A percentile compares a stretch with the other conserved stretches of the same genome.
Conservation (phyloP, 2,113 vertebrate species). For the Rhabdomys dilectus region DNA sequence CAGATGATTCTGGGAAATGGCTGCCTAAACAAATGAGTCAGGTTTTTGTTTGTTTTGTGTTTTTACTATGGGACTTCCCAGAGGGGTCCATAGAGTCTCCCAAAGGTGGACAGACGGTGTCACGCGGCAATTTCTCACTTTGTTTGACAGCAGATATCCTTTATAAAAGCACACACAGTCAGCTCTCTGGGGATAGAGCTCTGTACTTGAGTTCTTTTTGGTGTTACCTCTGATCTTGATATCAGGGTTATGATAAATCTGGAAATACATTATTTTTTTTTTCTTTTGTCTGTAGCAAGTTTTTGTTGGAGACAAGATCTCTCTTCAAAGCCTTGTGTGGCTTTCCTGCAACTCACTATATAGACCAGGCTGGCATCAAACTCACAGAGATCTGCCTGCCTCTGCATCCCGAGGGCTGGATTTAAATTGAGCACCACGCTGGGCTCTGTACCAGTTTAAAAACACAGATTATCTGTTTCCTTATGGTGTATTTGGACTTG, state of each 20-base stretch:
- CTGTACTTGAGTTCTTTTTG: background rate
- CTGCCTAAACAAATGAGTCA: background rate
- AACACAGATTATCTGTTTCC: background rate
- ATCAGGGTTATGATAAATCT: conserved; percentile 38
- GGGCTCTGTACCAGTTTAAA: background rate
- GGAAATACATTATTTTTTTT: background rate
- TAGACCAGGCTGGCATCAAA: background rate
- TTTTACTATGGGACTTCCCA: background rate
- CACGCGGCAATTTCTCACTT: background rate
- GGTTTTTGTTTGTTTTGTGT: background rate
- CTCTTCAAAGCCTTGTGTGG: background rate
- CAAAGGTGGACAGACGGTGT: background rate
- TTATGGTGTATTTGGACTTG: background rate
- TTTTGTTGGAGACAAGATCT: background rate
- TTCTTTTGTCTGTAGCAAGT: background rate
- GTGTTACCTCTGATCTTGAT: conserved; percentile 9
- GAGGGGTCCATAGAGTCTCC: background rate
- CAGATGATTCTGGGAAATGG: conserved; percentile 39
- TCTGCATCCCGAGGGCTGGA: background rate
- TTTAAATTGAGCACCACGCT: background rate
- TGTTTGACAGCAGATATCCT: background rate
- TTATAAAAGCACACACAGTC: background rate
- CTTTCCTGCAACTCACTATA: background rate
- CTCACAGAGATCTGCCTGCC: background rate
- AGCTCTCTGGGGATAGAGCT: background rate